These are phyloP conservation scores for Pteronura brasiliensis DNA, from an alignment of 2,113 vertebrate genomes.

Conservation along the genomic window DNA sequence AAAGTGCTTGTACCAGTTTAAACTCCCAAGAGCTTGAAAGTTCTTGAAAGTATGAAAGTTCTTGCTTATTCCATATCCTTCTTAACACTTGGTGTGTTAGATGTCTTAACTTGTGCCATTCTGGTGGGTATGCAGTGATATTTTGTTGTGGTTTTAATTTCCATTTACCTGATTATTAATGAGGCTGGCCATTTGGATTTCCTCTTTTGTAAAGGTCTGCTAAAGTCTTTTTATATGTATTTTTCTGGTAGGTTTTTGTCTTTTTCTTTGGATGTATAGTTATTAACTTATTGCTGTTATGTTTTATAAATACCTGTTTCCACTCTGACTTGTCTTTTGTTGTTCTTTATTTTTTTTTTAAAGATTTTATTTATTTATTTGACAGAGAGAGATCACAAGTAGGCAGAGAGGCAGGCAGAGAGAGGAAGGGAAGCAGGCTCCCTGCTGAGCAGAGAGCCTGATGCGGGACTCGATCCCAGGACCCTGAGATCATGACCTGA, in stretches of 20 bases:
- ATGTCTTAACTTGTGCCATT: constrained; percentile 19
- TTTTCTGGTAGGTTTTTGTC: background rate
- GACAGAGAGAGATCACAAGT: too few species aligned
- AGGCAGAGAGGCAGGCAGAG: too few species aligned
- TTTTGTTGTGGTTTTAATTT: constrained; percentile 33
- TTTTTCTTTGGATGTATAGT: background rate
- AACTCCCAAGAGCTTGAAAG: background rate
- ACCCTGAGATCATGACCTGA: too few species aligned
- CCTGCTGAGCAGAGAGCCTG: too few species aligned
- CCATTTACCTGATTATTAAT: background rate
- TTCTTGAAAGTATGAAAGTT: background rate
- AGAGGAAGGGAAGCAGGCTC: too few species aligned
- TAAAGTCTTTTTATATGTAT: background rate
- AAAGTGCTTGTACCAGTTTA: background rate
- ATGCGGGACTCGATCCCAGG: too few species aligned
- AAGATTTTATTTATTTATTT: too few species aligned
- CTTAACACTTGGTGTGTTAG: background rate
- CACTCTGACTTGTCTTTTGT: background rate
- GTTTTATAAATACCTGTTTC: background rate
- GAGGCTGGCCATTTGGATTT: background rate
- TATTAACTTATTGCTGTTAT: background rate
- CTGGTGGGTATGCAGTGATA: background rate
- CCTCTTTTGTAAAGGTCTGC: background rate
- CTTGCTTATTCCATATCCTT: background rate
- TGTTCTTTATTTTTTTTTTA: too few species aligned